These are phyloP conservation scores for Leptestheria dahalacensis DNA, from an alignment of 1,140 invertebrate genomes.

Conservation along the genomic window DNA sequence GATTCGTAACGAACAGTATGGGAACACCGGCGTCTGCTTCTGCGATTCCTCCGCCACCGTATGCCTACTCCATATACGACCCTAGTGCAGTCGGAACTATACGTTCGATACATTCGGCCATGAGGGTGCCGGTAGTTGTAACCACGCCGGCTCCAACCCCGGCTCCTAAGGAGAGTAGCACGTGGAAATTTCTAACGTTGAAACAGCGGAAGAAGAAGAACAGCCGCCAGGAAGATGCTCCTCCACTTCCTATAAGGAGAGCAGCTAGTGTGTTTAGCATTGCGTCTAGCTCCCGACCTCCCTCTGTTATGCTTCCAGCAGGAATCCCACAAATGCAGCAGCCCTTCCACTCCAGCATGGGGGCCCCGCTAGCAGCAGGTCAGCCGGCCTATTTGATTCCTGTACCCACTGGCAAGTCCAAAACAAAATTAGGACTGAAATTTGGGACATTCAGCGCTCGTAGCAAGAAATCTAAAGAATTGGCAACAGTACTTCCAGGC, in stretches of 20 bases:
- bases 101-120: not conserved
- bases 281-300: not conserved
- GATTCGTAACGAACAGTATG: too few relatives aligned
- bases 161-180: not conserved
- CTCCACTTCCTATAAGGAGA: not conserved
- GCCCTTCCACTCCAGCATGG: too few relatives aligned
- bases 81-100: not conserved
- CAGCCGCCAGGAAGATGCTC: not conserved
- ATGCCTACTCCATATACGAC: not conserved
- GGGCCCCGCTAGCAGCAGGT: not conserved
- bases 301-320: too few relatives aligned
- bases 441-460: not conserved
- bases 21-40: not conserved
- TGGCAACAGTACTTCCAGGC: not conserved
- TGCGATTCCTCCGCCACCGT: not conserved
- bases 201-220: not conserved
- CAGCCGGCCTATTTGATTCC: not conserved
- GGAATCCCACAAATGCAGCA: too few relatives aligned
- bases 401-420: not conserved
- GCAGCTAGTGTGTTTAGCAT: not conserved
- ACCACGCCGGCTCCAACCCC: not conserved
- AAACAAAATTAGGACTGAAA: not conserved
- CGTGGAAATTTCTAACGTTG: not conserved
- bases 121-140: not conserved
- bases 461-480: not conserved